Evolutionary conservation across 2,113 vertebrate genomes (phyloP).

Genomic region (Colaptes auratus): DNA sequence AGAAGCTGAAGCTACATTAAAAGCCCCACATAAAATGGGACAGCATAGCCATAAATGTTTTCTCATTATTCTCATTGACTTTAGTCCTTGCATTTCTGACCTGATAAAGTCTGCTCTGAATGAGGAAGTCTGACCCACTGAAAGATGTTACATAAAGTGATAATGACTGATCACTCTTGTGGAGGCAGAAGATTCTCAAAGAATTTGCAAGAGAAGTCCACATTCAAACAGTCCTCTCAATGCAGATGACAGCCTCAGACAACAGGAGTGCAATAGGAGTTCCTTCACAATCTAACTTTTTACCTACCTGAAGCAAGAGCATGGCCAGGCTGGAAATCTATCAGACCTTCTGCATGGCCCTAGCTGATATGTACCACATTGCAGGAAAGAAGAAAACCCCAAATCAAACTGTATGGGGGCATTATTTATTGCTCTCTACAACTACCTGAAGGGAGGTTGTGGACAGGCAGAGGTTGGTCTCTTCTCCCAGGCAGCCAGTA

Average conservation of each 20-base stretch:
- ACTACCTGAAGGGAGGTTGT: too few species aligned
- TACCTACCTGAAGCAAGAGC: not conserved
- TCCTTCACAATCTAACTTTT: not conserved
- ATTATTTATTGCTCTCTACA: too few species aligned
- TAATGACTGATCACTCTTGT: fast-evolving
- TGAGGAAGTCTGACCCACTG: not conserved
- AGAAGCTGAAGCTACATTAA: not conserved
- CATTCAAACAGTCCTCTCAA: not conserved
- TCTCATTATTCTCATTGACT: not conserved
- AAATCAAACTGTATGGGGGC: not conserved
- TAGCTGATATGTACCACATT: not conserved
- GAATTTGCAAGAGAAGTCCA: not conserved
- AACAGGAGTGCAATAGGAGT: not conserved
- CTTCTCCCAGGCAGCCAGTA: too few species aligned
- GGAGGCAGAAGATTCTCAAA: not conserved
- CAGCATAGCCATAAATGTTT: not conserved
- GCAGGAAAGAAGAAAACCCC: not conserved
- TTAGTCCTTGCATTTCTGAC: not conserved
- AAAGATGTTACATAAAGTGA: not conserved
- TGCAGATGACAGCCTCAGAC: not conserved
- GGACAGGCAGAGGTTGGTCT: too few species aligned
- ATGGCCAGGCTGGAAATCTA: not conserved
- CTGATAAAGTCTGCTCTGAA: not conserved
- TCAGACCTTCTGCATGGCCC: not conserved
- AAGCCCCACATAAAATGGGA: not conserved